These are phyloP conservation scores for cat (Felis catus) DNA, from an alignment of 2,113 vertebrate genomes.

Conservation along the genomic window F.catus_Fca126_mat1.0 CM031416.1:104200501-104201000, in stretches of 20 bases:
- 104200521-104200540: not conserved
- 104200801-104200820: not conserved
- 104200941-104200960: slow-evolving; percentile 43
- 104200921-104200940: slow-evolving; percentile 27
- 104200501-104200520: rapidly evolving
- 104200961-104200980: slow-evolving; percentile 30
- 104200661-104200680: slow-evolving; percentile 20
- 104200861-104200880: not conserved
- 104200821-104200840: not conserved
- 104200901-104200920: not conserved
- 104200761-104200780: not conserved
- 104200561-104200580: not conserved
- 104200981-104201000: slow-evolving; percentile 23
- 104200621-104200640: not conserved
- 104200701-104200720: not conserved
- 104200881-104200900: not conserved
- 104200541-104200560: not conserved
- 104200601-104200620: not conserved
- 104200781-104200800: not conserved
- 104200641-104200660: not conserved
- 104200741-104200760: not conserved
- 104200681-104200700: slow-evolving; percentile 22
- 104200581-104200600: not conserved
- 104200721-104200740: not conserved
- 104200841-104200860: not conserved